A percentile compares a stretch with the other conserved stretches of the same genome.
Conservation (phyloP, 2,888 invertebrate genomes). For the Heliconius hortense region DNA sequence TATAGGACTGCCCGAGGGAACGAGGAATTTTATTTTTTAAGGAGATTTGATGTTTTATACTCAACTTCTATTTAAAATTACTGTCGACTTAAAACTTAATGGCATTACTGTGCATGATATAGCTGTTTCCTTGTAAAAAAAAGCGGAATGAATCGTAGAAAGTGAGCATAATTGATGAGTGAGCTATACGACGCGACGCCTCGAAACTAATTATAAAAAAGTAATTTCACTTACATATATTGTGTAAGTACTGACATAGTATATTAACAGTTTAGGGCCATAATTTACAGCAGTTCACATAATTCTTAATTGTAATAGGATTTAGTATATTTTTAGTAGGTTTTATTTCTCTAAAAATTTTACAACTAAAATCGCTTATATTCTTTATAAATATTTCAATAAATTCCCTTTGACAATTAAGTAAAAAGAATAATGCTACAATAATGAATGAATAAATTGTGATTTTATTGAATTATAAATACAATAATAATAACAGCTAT, state of each 20-base stretch:
- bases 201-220: constrained; percentile 34
- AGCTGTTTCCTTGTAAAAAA: constrained; percentile 60
- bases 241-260: neutral
- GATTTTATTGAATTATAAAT: neutral
- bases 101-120: constrained; percentile 62
- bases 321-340: neutral
- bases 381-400: too few relatives aligned
- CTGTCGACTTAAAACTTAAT: constrained; percentile 48
- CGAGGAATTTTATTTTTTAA: neutral
- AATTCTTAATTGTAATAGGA: neutral
- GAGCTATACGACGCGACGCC: constrained; percentile 42
- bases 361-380: neutral
- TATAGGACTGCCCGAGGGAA: neutral
- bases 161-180: constrained; percentile 61
- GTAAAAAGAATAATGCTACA: neutral
- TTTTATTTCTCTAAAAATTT: neutral
- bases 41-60: neutral
- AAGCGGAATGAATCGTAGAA: constrained; percentile 53
- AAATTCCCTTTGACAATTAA: neutral
- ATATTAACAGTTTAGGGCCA: neutral
- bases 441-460: neutral
- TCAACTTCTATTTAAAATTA: neutral
- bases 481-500: too few relatives aligned
- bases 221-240: constrained; percentile 23
- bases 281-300: neutral